Conservation (phyloP, 1,140 invertebrate genomes). For the Rhizoglyphus robini region DNA sequence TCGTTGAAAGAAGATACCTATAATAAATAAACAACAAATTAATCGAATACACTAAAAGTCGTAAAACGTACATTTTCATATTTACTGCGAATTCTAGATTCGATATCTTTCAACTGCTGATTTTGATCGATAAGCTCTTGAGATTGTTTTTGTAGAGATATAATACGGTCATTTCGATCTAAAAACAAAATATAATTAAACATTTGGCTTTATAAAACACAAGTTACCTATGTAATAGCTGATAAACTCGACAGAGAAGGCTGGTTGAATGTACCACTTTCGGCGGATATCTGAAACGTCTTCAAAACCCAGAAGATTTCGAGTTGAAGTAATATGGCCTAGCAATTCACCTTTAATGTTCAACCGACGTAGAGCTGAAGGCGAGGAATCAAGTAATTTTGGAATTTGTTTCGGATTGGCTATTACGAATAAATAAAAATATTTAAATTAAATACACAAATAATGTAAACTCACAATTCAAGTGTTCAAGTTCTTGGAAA, state of each 20-base stretch:
- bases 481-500: background rate
- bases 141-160: slow-evolving; percentile 56
- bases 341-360: slow-evolving; percentile 74
- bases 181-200: slow-evolving; percentile 10
- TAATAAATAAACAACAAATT: background rate
- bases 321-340: slow-evolving; percentile 48
- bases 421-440: slow-evolving; percentile 23
- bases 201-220: background rate
- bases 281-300: slow-evolving; percentile 67
- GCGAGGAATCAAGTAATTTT: slow-evolving; percentile 69
- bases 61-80: slow-evolving; percentile 52
- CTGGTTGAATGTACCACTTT: slow-evolving; percentile 83
- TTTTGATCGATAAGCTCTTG: slow-evolving; percentile 62
- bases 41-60: background rate
- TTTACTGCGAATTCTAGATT: slow-evolving; percentile 53
- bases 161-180: slow-evolving; percentile 38
- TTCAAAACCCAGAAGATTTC: slow-evolving; percentile 40
- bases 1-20: slow-evolving; percentile 26
- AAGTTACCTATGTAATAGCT: slow-evolving; percentile 76
- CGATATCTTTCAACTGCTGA: slow-evolving; percentile 49
- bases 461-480: background rate
- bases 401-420: slow-evolving; percentile 68
- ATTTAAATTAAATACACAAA: background rate
- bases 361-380: slow-evolving; percentile 68
- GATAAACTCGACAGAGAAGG: slow-evolving; percentile 81